These are phyloP conservation scores for Molossus molossus DNA, from an alignment of 2,797 vertebrate genomes.

Conservation along the genomic window DNA sequence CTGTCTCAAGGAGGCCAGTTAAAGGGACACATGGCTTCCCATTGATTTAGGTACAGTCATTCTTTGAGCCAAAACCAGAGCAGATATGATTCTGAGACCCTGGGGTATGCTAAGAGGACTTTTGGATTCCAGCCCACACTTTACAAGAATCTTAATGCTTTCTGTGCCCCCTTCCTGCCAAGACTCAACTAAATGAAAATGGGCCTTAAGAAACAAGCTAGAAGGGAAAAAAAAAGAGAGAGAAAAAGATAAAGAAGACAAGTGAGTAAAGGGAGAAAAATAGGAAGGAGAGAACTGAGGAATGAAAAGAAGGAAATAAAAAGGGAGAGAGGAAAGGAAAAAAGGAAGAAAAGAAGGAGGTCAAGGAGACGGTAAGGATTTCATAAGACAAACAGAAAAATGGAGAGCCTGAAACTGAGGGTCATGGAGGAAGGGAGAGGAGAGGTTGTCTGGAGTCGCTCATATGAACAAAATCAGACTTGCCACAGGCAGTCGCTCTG, in stretches of 20 bases:
- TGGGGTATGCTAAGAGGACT: slow-evolving; percentile 66
- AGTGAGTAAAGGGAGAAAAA: background rate
- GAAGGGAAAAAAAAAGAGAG: background rate
- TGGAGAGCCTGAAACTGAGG: background rate
- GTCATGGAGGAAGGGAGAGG: background rate
- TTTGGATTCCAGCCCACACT: slow-evolving; percentile 72
- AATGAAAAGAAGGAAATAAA: background rate
- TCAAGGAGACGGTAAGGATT: background rate
- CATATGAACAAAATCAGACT: slow-evolving; percentile 81
- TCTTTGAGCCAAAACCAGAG: background rate
- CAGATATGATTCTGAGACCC: slow-evolving; percentile 19
- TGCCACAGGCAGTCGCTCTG: slow-evolving; percentile 37
- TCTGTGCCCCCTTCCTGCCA: slow-evolving; percentile 36
- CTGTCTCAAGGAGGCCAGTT: background rate
- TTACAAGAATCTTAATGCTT: slow-evolving; percentile 71
- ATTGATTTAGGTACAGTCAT: slow-evolving; percentile 26
- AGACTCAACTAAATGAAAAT: slow-evolving; percentile 60
- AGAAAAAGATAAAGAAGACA: background rate
- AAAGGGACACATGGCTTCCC: background rate
- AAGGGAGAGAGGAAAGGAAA: no score
- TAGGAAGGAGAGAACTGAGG: background rate
- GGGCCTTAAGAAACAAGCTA: slow-evolving; percentile 52
- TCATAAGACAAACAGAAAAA: background rate
- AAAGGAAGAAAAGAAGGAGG: background rate
- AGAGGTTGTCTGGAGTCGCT: slow-evolving; percentile 65